phyloP scores from a whole-genome alignment of 1,140 invertebrate species.

The Stenopsyche tienmushanensis region DNA sequence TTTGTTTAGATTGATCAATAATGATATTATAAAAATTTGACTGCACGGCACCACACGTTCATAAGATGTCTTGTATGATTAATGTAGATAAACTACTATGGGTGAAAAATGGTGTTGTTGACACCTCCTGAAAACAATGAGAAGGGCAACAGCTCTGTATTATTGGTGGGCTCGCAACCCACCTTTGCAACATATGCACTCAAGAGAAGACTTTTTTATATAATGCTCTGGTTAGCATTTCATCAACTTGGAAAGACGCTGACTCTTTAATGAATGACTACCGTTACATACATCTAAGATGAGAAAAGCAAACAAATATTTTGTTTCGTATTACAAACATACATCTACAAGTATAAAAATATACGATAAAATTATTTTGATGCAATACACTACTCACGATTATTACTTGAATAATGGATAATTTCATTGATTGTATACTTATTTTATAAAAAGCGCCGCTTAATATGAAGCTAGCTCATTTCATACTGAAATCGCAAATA shows the following conservation, averaged over 20 bases:
- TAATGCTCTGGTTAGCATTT: constrained; percentile 42
- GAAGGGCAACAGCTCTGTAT: constrained; percentile 20
- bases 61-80: constrained; percentile 2
- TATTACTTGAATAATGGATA: no score
- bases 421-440: no score
- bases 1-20: neutral
- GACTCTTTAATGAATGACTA: no score
- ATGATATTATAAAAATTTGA: neutral
- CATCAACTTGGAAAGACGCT: constrained; percentile 36
- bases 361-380: no score
- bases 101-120: constrained; percentile 12
- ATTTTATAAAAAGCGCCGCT: no score
- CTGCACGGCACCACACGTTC: neutral
- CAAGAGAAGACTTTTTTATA: constrained; percentile 16
- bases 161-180: constrained; percentile 10
- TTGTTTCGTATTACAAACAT: no score
- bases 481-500: no score
- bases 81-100: constrained; percentile 8
- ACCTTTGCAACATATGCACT: constrained; percentile 10
- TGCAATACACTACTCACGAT: no score
- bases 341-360: no score
- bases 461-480: no score
- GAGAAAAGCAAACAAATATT: no score
- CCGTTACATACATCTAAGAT: no score
- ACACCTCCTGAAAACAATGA: constrained; percentile 22